phyloP scores from a whole-genome alignment of 2,113 vertebrate species.

The Pluvianellus socialis region DNA sequence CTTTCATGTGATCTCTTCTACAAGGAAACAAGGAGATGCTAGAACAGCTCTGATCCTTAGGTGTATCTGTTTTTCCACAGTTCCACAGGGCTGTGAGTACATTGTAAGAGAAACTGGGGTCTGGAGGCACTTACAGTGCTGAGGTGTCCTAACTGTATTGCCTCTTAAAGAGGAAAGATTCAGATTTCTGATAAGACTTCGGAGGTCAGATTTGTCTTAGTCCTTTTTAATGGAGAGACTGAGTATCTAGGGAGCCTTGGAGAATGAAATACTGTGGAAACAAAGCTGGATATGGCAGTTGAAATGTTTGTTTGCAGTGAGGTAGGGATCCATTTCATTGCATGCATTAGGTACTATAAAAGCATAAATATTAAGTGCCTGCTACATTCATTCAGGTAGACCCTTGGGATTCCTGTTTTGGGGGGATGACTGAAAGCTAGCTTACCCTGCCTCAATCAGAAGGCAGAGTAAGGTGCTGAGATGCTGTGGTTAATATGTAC shows the following conservation, averaged over 20 bases:
- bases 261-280: background rate
- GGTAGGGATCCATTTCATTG: background rate
- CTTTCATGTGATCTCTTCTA: background rate
- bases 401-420: background rate
- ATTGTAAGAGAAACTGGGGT: background rate
- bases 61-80: background rate
- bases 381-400: background rate
- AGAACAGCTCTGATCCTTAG: background rate
- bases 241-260: background rate
- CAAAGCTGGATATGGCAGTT: rapidly evolving
- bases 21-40: background rate
- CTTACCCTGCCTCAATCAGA: background rate
- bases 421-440: background rate
- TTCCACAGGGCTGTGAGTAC: background rate
- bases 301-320: background rate
- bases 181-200: background rate
- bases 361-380: background rate
- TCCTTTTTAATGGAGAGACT: background rate
- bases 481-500: background rate
- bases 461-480: background rate
- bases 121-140: background rate
- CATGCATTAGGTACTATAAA: background rate
- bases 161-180: background rate
- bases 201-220: background rate
- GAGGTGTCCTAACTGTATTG: background rate